Base-by-base conservation (phyloP, 2,113 vertebrate species). In the Apus apus region DNA sequence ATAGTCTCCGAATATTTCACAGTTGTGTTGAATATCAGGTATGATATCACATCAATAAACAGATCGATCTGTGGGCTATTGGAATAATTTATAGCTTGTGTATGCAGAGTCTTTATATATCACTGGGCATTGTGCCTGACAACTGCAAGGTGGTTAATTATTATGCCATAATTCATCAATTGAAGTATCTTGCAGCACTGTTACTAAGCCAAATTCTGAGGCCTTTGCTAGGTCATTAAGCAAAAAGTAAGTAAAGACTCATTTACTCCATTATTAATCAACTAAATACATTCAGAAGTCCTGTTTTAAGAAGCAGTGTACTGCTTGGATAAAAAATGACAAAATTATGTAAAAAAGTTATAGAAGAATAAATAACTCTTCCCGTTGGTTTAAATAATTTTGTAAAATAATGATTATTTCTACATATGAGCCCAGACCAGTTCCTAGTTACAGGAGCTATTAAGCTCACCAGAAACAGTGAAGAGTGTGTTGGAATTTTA, bases 61-160 rank as follows among this genome's bases (percentile, higher is more conserved):
- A 56, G 43, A 84, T 92, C 76, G 77, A 5, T 60, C 34, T 56
- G 8, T 76, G 57, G 61, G 68, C 61, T 94, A 11, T 48, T 94
- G 79, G 23, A 75, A 40, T 94, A 14, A 81, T 90, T 97, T 89
- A 48, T 71, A 84, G 61, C 50, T 76, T 30, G 36, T 62, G 57
- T 90, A 30, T 70, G 70, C 79, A 86, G 72, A 81, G 68, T n/a
- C 79, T 96, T 90, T 85, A 79, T 90, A 83, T 61, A 86, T 94
- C 60, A 22, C 80, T 84, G 90, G 89, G 80, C 87, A 46, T 92
- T 87, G 83, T 94, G 92, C 88, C 93, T 96, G 85, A 89, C 76
- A 94, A 81, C 85, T 86, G 85, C 65, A 88, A 96, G 83, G 79
- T 71, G 94, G 88, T 93, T 95, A 96, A 96, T 97, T 93, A 90